Conservation (phyloP, 1,140 invertebrate genomes). For the Drosophila jambulina region DNA sequence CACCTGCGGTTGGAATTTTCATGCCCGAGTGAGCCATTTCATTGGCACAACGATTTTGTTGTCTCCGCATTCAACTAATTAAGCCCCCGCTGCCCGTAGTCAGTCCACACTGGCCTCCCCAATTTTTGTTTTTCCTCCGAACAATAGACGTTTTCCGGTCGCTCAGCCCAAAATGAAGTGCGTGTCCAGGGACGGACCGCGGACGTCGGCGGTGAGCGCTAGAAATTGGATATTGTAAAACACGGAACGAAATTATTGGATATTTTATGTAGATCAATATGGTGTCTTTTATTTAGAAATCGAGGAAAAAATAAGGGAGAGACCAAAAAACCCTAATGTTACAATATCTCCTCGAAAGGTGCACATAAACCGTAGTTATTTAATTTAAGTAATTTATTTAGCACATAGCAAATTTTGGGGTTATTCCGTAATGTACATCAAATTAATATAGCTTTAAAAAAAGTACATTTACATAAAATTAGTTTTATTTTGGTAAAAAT, state of each 20-base stretch:
- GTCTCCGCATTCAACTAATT: constrained; percentile 79
- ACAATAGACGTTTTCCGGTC: constrained; percentile 72
- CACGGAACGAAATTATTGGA: constrained; percentile 3
- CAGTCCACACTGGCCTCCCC: neutral
- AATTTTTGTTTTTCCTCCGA: constrained; percentile 17
- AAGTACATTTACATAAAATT: too few relatives aligned
- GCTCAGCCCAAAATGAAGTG: constrained; percentile 67
- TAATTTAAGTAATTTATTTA: neutral
- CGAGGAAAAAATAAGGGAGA: too few relatives aligned
- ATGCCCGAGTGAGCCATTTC: constrained; percentile 74
- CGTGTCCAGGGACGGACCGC: constrained; percentile 42
- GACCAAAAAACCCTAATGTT: too few relatives aligned
- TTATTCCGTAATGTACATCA: too few relatives aligned
- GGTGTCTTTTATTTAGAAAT: neutral
- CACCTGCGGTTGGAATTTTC: constrained; percentile 50
- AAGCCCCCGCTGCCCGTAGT: constrained; percentile 37
- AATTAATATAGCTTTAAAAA: too few relatives aligned
- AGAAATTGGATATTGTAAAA: constrained; percentile 41
- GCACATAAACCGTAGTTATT: neutral
- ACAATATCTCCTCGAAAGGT: too few relatives aligned
- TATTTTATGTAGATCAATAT: neutral
- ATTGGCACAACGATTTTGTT: constrained; percentile 76
- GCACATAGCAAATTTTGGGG: neutral
- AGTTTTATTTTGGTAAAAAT: too few relatives aligned
- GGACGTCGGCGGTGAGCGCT: constrained; percentile 18